Percentiles rank a stretch among this genome's conserved stretches.
These are phyloP conservation scores for Arizona elegans DNA, from an alignment of 2,113 vertebrate species.

Conservation along the genomic window DNA sequence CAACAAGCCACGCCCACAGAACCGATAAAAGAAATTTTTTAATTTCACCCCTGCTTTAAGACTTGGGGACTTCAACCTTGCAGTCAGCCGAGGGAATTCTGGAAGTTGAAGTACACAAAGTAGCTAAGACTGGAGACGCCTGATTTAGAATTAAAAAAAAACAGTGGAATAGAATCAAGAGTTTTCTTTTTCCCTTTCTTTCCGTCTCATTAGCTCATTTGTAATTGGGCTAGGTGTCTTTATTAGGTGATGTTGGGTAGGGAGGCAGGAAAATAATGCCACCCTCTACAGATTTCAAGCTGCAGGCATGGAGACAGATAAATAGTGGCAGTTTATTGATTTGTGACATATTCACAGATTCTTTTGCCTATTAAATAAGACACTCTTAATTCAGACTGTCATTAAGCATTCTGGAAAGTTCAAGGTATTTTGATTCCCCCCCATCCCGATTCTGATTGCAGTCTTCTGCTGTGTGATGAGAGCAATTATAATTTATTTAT, in stretches of 20 bases:
- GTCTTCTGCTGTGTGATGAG: slow-evolving; percentile 1
- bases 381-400: slow-evolving; percentile 3
- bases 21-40: no score
- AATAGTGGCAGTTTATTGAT: neutral
- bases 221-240: neutral
- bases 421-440: neutral
- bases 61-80: no score
- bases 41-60: no score
- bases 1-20: no score
- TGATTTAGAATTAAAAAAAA: neutral
- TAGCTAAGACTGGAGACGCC: no score
- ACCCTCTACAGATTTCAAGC: neutral
- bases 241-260: neutral
- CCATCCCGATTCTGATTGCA: neutral
- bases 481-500: slow-evolving; percentile 20
- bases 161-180: neutral
- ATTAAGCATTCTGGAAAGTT: neutral
- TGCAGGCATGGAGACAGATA: neutral
- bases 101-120: no score
- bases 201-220: neutral
- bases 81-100: no score
- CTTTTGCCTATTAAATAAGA: slow-evolving; percentile 1
- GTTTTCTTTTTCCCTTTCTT: neutral
- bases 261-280: neutral
- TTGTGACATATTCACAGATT: slow-evolving; percentile 6